phyloP scores from a whole-genome alignment of 2,797 vertebrate species.

The Betta splendens region DNA sequence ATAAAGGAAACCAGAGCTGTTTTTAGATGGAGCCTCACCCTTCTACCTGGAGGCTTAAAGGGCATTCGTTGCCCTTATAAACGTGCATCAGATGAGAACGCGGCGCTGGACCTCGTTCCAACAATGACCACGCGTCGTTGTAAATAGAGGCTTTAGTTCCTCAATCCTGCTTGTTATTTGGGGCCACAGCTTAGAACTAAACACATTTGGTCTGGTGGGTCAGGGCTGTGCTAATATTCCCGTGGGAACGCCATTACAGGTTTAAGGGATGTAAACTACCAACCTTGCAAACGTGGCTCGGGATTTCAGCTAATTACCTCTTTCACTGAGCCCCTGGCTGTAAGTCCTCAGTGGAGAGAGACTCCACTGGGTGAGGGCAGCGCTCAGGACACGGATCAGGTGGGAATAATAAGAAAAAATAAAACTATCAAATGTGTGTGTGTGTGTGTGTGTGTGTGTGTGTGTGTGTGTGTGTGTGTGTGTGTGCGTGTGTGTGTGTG shows the following conservation, averaged over 20 bases:
- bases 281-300: constrained; percentile 44
- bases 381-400: too few species aligned
- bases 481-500: constrained; percentile 17
- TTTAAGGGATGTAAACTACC: constrained; percentile 70
- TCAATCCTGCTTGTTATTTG: constrained; percentile 67
- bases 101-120: constrained; percentile 16
- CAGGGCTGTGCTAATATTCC: constrained; percentile 64
- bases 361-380: constrained; percentile 11
- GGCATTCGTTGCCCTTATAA: neutral
- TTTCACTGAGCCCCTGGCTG: constrained; percentile 41
- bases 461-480: constrained; percentile 27
- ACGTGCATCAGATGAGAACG: constrained; percentile 17
- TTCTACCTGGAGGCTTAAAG: too few species aligned
- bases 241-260: constrained; percentile 67
- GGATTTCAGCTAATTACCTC: constrained; percentile 73
- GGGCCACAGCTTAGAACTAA: constrained; percentile 57
- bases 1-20: neutral
- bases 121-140: constrained; percentile 31
- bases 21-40: too few species aligned
- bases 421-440: too few species aligned
- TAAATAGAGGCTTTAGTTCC: constrained; percentile 67
- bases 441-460: too few species aligned
- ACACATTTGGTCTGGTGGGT: constrained; percentile 69
- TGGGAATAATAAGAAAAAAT: too few species aligned
- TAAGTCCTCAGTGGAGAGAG: constrained; percentile 38